A percentile compares a stretch with the other conserved stretches of the same genome.
phyloP scores from a whole-genome alignment of 2,113 vertebrate species.

The Oxyura jamaicensis region DNA sequence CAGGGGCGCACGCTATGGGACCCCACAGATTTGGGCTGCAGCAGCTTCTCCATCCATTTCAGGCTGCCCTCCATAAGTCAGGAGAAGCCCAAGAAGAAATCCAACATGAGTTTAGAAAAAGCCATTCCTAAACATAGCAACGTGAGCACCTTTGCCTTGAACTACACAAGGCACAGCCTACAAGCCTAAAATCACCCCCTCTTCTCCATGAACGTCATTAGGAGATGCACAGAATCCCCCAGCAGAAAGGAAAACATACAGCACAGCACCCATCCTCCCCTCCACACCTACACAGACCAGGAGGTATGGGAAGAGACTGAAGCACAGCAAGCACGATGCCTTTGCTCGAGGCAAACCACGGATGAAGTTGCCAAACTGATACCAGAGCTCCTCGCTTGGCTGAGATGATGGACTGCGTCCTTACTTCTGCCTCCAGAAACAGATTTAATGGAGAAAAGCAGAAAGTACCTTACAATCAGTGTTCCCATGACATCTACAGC shows the following conservation, averaged over 20 bases:
- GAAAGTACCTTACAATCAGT: not conserved
- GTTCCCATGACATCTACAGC: conserved; percentile 40
- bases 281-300: not conserved
- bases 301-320: not conserved
- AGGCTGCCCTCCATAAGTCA: not conserved
- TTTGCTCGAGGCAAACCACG: not conserved
- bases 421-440: not conserved
- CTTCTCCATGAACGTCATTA: rapidly evolving
- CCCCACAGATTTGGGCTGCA: not conserved
- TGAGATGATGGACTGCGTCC: not conserved
- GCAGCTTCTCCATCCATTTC: not conserved
- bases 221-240: not conserved
- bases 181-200: not conserved
- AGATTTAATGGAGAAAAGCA: not conserved
- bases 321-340: not conserved
- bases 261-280: not conserved
- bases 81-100: not conserved
- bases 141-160: not conserved
- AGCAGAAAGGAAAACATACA: not conserved
- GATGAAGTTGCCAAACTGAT: not conserved
- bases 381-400: not conserved
- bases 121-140: not conserved
- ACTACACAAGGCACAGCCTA: not conserved
- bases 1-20: not conserved
- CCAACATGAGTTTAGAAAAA: not conserved